phyloP scores from a whole-genome alignment of 2,888 invertebrate species.

The Aporophyla nigra region DNA sequence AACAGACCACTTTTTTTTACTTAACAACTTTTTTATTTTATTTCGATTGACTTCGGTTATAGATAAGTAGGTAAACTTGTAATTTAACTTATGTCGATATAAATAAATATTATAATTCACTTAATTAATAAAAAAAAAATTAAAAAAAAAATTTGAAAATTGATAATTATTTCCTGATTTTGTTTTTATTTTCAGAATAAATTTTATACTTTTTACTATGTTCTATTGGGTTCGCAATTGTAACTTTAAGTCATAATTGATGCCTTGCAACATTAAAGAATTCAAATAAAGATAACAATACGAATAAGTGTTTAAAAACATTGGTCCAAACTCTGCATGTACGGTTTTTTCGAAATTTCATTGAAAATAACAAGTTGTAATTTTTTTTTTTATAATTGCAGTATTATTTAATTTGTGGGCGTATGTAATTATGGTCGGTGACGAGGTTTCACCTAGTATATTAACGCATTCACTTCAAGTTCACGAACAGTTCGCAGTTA shows the following conservation, averaged over 20 bases:
- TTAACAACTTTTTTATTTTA: too few relatives aligned
- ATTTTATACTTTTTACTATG: background rate
- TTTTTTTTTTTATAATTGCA: slow-evolving; percentile 8
- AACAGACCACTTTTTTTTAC: too few relatives aligned
- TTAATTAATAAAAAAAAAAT: background rate
- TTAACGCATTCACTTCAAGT: slow-evolving; percentile 43
- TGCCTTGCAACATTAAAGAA: background rate
- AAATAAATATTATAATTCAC: background rate
- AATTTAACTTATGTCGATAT: background rate
- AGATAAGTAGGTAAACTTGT: too few relatives aligned
- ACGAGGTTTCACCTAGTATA: slow-evolving; percentile 44
- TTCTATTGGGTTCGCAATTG: background rate
- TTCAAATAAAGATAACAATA: background rate
- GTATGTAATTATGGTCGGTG: slow-evolving; percentile 31
- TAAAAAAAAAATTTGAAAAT: background rate
- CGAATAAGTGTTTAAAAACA: background rate
- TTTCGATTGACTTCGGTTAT: too few relatives aligned
- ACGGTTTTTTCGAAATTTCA: background rate
- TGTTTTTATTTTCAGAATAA: background rate
- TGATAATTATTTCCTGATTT: background rate
- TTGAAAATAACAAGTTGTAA: background rate
- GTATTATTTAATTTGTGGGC: slow-evolving; percentile 29
- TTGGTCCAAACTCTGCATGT: background rate
- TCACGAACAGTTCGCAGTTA: slow-evolving; percentile 34
- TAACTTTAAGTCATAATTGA: background rate